These are phyloP conservation scores for Acridotheres tristis DNA, from an alignment of 2,797 vertebrate species.

Conservation along the genomic window DNA sequence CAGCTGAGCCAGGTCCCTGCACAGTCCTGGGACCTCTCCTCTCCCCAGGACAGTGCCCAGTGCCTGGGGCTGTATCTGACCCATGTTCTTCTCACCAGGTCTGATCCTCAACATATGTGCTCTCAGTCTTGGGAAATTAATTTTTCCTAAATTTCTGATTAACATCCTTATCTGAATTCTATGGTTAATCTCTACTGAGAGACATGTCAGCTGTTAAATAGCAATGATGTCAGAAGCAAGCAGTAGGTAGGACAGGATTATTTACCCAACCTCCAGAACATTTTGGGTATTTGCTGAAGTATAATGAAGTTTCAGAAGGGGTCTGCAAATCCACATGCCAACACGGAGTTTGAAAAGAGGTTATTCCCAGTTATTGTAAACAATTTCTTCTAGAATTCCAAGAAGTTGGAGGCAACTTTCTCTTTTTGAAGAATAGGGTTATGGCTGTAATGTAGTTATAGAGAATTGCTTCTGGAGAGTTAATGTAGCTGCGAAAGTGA, in stretches of 20 bases:
- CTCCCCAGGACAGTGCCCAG: accelerated
- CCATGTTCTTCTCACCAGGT: accelerated
- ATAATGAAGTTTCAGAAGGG: not conserved
- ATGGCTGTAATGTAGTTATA: not conserved
- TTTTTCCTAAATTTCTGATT: not conserved
- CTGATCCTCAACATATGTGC: not conserved
- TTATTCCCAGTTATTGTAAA: not conserved
- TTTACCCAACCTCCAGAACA: not conserved
- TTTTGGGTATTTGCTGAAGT: not conserved
- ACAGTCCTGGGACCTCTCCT: accelerated
- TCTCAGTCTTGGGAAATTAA: not conserved
- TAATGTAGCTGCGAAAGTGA: slow-evolving; percentile 11
- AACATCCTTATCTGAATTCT: not conserved
- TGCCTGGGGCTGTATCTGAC: accelerated
- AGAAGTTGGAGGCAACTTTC: not conserved
- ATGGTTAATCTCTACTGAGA: not conserved
- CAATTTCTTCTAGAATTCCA: not conserved
- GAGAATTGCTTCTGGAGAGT: not conserved
- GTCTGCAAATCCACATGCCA: not conserved
- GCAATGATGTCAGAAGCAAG: not conserved
- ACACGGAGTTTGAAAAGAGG: not conserved
- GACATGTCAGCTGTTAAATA: not conserved
- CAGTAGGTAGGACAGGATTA: not conserved
- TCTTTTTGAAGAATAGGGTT: not conserved
- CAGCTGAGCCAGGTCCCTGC: not conserved